Conservation (phyloP, 30 jellyfish, hydroid and myxozoan species). For the Cassiopea xamachana region DNA sequence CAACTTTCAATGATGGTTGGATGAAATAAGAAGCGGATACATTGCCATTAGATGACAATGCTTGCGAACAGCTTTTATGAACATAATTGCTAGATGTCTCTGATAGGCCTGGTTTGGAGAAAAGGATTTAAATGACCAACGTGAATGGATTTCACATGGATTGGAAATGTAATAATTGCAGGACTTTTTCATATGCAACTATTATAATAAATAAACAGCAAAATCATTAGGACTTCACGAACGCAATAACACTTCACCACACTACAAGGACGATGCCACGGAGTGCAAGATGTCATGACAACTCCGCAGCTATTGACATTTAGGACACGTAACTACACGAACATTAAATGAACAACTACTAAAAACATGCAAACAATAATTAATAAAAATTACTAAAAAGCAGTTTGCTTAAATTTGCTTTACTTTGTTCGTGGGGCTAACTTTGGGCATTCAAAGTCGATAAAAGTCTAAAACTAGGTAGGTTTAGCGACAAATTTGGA, state of each 20-base stretch:
- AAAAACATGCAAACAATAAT: neutral
- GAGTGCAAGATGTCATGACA: no score
- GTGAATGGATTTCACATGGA: neutral
- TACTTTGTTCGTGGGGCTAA: neutral
- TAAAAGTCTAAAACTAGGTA: no score
- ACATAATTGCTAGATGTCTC: conserved; percentile 11
- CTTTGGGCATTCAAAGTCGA: neutral
- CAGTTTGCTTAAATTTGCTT: neutral
- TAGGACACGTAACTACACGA: no score
- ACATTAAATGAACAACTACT: no score
- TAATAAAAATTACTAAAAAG: neutral
- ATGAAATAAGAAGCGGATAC: neutral
- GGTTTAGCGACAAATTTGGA: no score
- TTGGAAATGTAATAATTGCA: neutral
- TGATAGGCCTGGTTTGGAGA: neutral
- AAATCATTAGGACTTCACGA: no score
- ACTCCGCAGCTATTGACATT: no score
- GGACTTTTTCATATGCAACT: neutral
- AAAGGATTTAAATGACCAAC: neutral
- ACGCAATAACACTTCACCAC: no score
- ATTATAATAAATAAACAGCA: neutral
- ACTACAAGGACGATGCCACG: no score
- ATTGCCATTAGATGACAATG: conserved; percentile 19
- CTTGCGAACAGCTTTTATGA: conserved; percentile 7
- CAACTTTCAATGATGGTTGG: conserved; percentile 25